These are phyloP conservation scores for Lasiommata megera DNA, from an alignment of 2,888 invertebrate species.

Conservation along the genomic window DNA sequence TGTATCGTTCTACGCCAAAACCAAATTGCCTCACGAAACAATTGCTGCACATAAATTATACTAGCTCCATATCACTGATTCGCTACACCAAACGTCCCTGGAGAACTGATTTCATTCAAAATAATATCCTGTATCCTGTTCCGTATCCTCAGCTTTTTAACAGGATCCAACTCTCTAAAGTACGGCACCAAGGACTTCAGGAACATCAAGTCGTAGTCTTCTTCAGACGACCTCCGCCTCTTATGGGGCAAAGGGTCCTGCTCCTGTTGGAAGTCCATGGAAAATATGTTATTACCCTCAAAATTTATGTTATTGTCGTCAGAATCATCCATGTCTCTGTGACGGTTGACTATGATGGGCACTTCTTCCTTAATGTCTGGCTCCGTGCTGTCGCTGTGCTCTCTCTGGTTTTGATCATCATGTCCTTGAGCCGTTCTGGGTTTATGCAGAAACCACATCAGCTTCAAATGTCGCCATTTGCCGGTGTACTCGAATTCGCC, in stretches of 20 bases:
- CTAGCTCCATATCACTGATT: too few species aligned
- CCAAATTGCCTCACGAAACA: too few species aligned
- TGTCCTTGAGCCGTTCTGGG: constrained; percentile 4
- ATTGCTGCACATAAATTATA: too few species aligned
- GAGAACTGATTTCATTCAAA: constrained; percentile 40
- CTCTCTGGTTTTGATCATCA: neutral
- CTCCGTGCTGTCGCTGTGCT: constrained; percentile 1
- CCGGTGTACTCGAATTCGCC: constrained; percentile 46
- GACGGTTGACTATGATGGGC: neutral
- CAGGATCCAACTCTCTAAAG: constrained; percentile 48
- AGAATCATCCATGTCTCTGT: neutral
- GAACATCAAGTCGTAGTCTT: constrained; percentile 56
- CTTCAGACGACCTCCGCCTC: constrained; percentile 23
- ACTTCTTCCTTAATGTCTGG: neutral
- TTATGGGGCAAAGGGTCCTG: constrained; percentile 39
- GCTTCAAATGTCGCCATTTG: constrained; percentile 48
- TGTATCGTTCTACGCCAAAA: too few species aligned
- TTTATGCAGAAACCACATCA: constrained; percentile 41
- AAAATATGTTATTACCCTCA: neutral
- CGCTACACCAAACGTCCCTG: constrained; percentile 4
- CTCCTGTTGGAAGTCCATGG: constrained; percentile 26
- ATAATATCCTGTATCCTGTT: constrained; percentile 58
- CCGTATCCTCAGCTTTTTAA: constrained; percentile 51
- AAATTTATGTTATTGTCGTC: neutral
- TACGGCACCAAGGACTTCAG: constrained; percentile 55